Conservation (phyloP, 1,140 invertebrate genomes). For the Sminthurinus signatus region DNA sequence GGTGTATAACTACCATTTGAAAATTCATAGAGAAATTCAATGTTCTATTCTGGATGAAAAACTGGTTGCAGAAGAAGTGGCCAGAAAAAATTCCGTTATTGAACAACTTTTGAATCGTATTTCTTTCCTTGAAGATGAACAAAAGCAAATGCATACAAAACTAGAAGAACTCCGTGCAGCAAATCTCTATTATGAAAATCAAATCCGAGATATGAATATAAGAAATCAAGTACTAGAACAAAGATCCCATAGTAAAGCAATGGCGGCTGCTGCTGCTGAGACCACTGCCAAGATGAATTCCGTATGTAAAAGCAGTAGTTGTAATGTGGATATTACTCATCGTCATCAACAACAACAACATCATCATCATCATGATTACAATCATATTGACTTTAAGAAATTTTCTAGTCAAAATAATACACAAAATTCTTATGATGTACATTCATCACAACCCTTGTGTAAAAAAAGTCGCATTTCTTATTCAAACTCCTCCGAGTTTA, state of each 20-base stretch:
- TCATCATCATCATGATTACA: too few relatives aligned
- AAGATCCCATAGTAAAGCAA: not conserved
- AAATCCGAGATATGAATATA: constrained; percentile 11
- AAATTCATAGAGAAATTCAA: constrained; percentile 18
- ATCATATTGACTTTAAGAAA: too few relatives aligned
- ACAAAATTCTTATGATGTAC: too few relatives aligned
- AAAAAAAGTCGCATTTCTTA: too few relatives aligned
- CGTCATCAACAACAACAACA: too few relatives aligned
- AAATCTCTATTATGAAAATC: constrained; percentile 10
- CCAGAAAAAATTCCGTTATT: constrained; percentile 28
- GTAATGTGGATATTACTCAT: too few relatives aligned
- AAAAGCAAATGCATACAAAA: constrained; percentile 18
- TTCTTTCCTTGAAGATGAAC: constrained; percentile 20
- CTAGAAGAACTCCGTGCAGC: constrained; percentile 16
- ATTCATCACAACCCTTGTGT: too few relatives aligned
- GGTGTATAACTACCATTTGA: not conserved
- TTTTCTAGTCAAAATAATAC: too few relatives aligned
- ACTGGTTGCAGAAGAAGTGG: constrained; percentile 18
- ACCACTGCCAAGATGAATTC: too few relatives aligned
- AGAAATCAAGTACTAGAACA: constrained; percentile 11
- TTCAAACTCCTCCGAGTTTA: too few relatives aligned
- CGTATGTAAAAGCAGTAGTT: too few relatives aligned
- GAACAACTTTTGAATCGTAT: constrained; percentile 23
- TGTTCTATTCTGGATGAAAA: constrained; percentile 20
- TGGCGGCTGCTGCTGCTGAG: too few relatives aligned